Evolutionary conservation across 2,888 invertebrate genomes (phyloP), one percentile per base, ranked within the genome.

Genomic region (Aspidiotus rigidus): DNA sequence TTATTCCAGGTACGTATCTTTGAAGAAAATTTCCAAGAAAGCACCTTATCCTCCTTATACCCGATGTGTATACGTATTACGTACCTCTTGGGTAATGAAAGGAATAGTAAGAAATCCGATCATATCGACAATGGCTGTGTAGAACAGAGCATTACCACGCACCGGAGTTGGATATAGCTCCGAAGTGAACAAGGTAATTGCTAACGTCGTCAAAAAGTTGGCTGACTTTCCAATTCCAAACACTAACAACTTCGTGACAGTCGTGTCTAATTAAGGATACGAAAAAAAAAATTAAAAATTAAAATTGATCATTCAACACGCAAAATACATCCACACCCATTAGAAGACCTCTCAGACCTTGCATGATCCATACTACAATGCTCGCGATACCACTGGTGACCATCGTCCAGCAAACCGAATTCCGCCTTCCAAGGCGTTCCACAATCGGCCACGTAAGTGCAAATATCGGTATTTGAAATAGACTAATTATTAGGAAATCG

Each of bases 91-190:
- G 73, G 80, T 80, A 73, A 80, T 76, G 44, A 80, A 75, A 13
- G 81, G 81, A 63, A 81, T 80, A 71, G 80, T 75, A 57, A 81
- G 77, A 0, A 88, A 86, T 7, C 88, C 88, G 55, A 87, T 78
- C 84, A 88, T 88, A 59, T 90, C 90, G 53, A 90, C 82, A 44
- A 90, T 89, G 0, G 89, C 88, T 76, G 90, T 89, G 66, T 90
- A 82, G 74, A 89, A 89, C 85, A 91, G 89, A 42, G 91, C 91
- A 9, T 90, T 81, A 0, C 90, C 91, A 63, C 92, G 79, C 0
- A 91, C 89, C 40, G 89, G 90, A 0, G 90, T 91, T 0, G 91
- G 92, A 77, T 91, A 91, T 41, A 91, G 78, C 77, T 92, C 92
- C 0, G 90, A 89, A 0, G 90, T 90, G 82, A 90, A 86, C 74